Conservation (phyloP, 2,888 invertebrate genomes). For the Schizaphis graminum region DNA sequence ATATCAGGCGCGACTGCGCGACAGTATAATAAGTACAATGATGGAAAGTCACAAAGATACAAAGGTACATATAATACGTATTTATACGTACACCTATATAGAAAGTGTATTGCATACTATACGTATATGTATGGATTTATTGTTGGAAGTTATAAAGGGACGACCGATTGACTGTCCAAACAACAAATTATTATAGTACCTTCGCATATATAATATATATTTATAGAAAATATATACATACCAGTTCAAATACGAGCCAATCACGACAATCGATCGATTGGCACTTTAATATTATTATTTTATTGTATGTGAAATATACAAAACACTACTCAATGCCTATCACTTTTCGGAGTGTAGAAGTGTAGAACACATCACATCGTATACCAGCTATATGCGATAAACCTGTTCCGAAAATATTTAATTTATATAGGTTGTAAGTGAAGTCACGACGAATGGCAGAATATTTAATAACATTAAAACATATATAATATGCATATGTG, state of each 20-base stretch:
- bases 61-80: background rate
- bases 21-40: background rate
- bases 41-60: background rate
- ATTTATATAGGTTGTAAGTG: background rate
- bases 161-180: background rate
- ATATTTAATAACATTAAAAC: conserved; percentile 20
- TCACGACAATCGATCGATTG: conserved; percentile 20
- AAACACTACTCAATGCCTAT: conserved; percentile 12
- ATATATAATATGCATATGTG: background rate
- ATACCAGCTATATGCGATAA: conserved; percentile 19
- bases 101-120: background rate
- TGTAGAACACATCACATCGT: background rate
- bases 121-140: background rate
- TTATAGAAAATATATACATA: background rate
- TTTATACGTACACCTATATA: background rate
- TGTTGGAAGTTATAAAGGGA: background rate
- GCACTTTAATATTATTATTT: background rate
- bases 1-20: background rate
- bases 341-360: conserved; percentile 4
- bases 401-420: conserved; percentile 36
- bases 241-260: background rate
- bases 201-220: background rate
- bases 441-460: conserved; percentile 41
- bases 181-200: background rate
- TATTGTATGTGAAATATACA: background rate